phyloP scores from a whole-genome alignment of 2,797 vertebrate genomes.

The Erpetoichthys calabaricus region DNA sequence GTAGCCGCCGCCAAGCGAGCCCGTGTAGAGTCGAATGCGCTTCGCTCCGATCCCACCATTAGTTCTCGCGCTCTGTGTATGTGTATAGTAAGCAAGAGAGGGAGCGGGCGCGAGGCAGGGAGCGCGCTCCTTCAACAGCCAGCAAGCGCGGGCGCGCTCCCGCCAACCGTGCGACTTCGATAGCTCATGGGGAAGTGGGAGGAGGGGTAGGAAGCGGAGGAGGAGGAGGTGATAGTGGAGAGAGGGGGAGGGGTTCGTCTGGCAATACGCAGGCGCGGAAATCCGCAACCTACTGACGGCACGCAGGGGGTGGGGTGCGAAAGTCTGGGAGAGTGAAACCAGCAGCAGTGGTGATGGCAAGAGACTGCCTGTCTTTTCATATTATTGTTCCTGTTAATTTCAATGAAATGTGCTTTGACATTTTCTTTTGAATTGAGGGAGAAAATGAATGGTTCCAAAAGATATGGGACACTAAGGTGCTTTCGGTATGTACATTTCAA shows the following conservation, averaged over 20 bases:
- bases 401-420: too few species aligned
- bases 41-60: slow-evolving; percentile 47
- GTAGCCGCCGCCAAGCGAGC: slow-evolving; percentile 24
- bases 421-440: too few species aligned
- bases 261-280: slow-evolving; percentile 41
- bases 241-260: slow-evolving; percentile 15
- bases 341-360: slow-evolving; percentile 7
- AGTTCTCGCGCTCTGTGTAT: slow-evolving; percentile 45
- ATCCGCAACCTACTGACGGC: slow-evolving; percentile 3
- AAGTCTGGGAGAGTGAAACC: slow-evolving; percentile 19
- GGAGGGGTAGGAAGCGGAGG: slow-evolving; percentile 15
- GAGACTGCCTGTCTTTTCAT: slow-evolving; percentile 7
- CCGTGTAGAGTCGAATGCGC: slow-evolving; percentile 38
- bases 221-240: neutral
- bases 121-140: slow-evolving; percentile 42
- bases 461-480: too few species aligned
- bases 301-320: slow-evolving; percentile 30
- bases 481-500: too few species aligned
- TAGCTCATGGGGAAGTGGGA: slow-evolving; percentile 43
- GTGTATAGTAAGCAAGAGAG: slow-evolving; percentile 30
- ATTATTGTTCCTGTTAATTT: neutral
- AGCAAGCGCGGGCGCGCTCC: slow-evolving; percentile 50
- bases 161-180: slow-evolving; percentile 59
- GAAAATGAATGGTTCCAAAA: too few species aligned
- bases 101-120: slow-evolving; percentile 46